A percentile compares a stretch with the other conserved stretches of the same genome.
phyloP scores from a whole-genome alignment of 2,888 invertebrate species.

The Pammene aurita region DNA sequence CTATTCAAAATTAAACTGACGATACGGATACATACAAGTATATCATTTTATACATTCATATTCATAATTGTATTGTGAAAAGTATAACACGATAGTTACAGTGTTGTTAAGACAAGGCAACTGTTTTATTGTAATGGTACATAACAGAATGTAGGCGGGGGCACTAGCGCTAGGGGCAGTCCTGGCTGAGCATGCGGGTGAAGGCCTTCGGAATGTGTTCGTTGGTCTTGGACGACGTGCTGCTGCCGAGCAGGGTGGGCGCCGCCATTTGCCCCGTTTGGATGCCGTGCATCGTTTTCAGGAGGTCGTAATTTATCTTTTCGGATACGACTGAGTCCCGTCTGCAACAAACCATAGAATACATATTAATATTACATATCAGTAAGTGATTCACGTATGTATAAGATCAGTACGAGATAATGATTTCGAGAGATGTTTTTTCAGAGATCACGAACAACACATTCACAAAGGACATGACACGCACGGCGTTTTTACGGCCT shows the following conservation, averaged over 20 bases:
- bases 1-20: conserved; percentile 7
- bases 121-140: conserved; percentile 18
- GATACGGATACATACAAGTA: conserved; percentile 15
- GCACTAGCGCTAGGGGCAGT: conserved; percentile 68
- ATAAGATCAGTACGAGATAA: no score
- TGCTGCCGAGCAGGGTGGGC: conserved; percentile 89
- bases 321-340: conserved; percentile 95
- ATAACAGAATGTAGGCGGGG: conserved; percentile 8
- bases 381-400: no score
- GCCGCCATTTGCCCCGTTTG: conserved; percentile 88
- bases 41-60: conserved; percentile 9
- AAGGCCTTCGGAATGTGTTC: conserved; percentile 93
- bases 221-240: conserved; percentile 89
- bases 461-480: no score
- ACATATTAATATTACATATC: no score
- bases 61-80: background rate
- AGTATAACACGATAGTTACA: conserved; percentile 11
- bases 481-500: no score
- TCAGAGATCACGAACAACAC: no score
- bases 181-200: conserved; percentile 81
- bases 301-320: conserved; percentile 94
- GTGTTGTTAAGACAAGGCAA: conserved; percentile 37
- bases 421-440: no score
- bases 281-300: conserved; percentile 89
- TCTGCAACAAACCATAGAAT: conserved; percentile 68